These are phyloP conservation scores for Festucalex cinctus DNA, from an alignment of 2,113 vertebrate genomes.

Conservation along the genomic window DNA sequence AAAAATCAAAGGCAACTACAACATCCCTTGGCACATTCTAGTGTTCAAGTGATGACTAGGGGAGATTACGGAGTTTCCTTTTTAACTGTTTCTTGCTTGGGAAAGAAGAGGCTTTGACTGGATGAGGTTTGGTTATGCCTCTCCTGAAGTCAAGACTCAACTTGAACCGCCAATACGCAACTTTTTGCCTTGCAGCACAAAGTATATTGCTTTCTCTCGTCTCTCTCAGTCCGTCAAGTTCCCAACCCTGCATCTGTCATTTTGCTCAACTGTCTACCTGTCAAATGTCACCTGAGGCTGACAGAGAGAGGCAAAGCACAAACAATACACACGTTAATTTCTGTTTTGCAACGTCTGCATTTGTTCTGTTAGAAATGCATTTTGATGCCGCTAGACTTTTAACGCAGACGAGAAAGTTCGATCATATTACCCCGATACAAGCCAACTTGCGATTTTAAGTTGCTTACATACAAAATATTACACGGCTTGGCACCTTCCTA, in stretches of 20 bases:
- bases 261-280: slow-evolving; percentile 32
- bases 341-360: slow-evolving; percentile 1
- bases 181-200: slow-evolving; percentile 13
- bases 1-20: slow-evolving; percentile 26
- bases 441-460: no score
- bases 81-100: background rate
- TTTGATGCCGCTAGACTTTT: no score
- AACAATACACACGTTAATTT: background rate
- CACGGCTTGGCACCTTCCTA: no score
- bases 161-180: slow-evolving; percentile 19
- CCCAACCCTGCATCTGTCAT: slow-evolving; percentile 32
- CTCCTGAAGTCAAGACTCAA: slow-evolving; percentile 29
- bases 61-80: slow-evolving; percentile 7
- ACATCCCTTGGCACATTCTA: background rate
- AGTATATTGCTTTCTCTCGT: slow-evolving; percentile 9
- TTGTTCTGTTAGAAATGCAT: no score
- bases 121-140: background rate
- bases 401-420: no score
- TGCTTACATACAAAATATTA: no score
- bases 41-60: background rate
- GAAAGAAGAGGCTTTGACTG: background rate
- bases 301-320: background rate
- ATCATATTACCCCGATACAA: no score
- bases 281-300: slow-evolving; percentile 14
- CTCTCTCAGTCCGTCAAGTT: slow-evolving; percentile 21